Percentiles rank a stretch among this genome's conserved stretches.
Evolutionary conservation across 2,888 invertebrate species (phyloP).

Genomic region (Ophioninae sp.): DNA sequence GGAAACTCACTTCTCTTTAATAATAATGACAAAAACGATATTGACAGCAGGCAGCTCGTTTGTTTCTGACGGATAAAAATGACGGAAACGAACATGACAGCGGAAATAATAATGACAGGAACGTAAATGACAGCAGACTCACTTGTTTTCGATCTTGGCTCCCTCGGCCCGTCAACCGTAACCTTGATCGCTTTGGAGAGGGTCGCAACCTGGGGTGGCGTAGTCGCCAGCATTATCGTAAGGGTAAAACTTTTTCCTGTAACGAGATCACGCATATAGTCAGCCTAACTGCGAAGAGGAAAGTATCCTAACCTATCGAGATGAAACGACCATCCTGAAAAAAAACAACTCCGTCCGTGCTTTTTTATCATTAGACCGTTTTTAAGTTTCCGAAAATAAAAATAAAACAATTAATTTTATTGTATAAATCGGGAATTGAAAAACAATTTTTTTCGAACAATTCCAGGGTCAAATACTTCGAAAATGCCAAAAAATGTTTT

Average conservation of each 20-base stretch:
- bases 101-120: neutral
- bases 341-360: neutral
- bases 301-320: slow-evolving; percentile 2
- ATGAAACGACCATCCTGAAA: neutral
- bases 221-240: slow-evolving; percentile 80
- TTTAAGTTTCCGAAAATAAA: neutral
- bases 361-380: neutral
- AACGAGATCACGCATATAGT: slow-evolving; percentile 49
- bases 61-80: too few species aligned
- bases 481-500: too few species aligned
- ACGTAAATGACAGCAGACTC: slow-evolving; percentile 63
- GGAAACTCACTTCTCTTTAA: too few species aligned
- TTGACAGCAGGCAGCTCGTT: too few species aligned
- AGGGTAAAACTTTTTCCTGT: slow-evolving; percentile 80
- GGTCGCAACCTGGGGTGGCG: slow-evolving; percentile 79
- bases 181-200: slow-evolving; percentile 79
- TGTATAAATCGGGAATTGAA: neutral
- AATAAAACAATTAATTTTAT: neutral
- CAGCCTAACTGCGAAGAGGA: slow-evolving; percentile 7
- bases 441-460: neutral
- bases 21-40: too few species aligned
- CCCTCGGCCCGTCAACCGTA: slow-evolving; percentile 78
- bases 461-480: neutral
- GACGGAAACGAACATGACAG: too few species aligned
- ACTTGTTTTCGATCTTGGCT: slow-evolving; percentile 79